These are phyloP conservation scores for Ctenopoma kingsleyae DNA, from an alignment of 2,797 vertebrate genomes.

Conservation along the genomic window DNA sequence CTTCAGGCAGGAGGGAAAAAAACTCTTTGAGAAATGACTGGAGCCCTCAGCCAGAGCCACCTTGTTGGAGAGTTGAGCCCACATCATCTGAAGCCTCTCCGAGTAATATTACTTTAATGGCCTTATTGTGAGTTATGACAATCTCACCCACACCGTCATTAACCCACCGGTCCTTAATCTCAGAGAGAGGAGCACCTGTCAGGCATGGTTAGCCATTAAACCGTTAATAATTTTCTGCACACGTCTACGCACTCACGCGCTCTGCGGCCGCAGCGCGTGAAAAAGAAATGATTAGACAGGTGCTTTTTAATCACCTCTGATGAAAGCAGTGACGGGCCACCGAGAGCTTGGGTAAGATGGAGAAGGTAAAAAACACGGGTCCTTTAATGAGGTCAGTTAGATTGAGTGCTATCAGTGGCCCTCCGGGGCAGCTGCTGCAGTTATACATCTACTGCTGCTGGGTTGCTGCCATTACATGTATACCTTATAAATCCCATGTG, in stretches of 20 bases:
- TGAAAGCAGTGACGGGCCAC: conserved; percentile 38
- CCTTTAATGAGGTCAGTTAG: conserved; percentile 78
- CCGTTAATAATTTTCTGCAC: conserved; percentile 74
- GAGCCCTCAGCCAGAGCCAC: conserved; percentile 48
- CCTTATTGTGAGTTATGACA: conserved; percentile 85
- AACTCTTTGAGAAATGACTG: conserved; percentile 28
- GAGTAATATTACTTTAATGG: conserved; percentile 82
- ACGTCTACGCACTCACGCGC: conserved; percentile 29
- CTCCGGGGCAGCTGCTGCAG: conserved; percentile 61
- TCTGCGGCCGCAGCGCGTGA: background rate
- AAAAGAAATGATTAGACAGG: conserved; percentile 50
- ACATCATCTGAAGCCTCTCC: conserved; percentile 69
- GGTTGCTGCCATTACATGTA: conserved; percentile 25
- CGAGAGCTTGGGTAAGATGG: conserved; percentile 51
- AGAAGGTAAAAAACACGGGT: conserved; percentile 69
- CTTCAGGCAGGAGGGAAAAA: conserved; percentile 55
- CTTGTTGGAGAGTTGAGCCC: conserved; percentile 72
- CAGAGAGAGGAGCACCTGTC: conserved; percentile 78
- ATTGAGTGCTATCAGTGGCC: conserved; percentile 71
- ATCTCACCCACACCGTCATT: conserved; percentile 78
- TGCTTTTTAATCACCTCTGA: conserved; percentile 55
- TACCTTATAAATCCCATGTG: conserved; percentile 24
- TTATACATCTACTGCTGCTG: conserved; percentile 65
- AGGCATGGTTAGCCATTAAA: conserved; percentile 80
- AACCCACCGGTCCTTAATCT: conserved; percentile 79